phyloP scores from a whole-genome alignment of 2,797 vertebrate species.

The Leptoclinus maculatus region DNA sequence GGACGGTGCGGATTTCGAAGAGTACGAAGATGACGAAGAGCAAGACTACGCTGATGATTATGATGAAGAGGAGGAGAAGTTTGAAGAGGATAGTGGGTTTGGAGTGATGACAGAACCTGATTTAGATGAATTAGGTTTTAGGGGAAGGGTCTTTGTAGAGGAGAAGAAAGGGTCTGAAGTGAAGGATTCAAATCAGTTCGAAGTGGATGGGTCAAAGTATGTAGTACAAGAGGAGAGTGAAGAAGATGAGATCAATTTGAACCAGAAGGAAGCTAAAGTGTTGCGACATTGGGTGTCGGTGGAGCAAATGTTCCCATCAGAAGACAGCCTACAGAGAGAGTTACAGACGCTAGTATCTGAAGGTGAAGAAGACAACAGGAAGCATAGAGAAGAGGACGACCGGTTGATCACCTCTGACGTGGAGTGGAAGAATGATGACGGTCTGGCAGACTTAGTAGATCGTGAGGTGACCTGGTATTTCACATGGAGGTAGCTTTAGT shows the following conservation, averaged over 20 bases:
- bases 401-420: neutral
- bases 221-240: neutral
- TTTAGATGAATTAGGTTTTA: slow-evolving; percentile 15
- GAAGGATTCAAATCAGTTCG: slow-evolving; percentile 2
- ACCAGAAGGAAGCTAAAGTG: slow-evolving; percentile 4
- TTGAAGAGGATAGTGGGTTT: slow-evolving; percentile 18
- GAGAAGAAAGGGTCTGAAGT: slow-evolving; percentile 12
- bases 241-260: slow-evolving; percentile 1
- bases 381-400: slow-evolving; percentile 2
- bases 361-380: slow-evolving; percentile 12
- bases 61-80: neutral
- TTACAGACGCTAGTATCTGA: neutral
- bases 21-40: neutral
- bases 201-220: slow-evolving; percentile 30
- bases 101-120: neutral
- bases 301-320: slow-evolving; percentile 5
- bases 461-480: slow-evolving; percentile 74
- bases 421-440: slow-evolving; percentile 26
- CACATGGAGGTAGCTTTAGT: slow-evolving; percentile 65
- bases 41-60: neutral
- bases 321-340: neutral
- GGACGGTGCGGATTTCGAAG: slow-evolving; percentile 7
- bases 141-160: neutral
- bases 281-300: neutral
- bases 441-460: slow-evolving; percentile 4